phyloP scores from a whole-genome alignment of 1,140 invertebrate species.

The Ceratina calcarata region DNA sequence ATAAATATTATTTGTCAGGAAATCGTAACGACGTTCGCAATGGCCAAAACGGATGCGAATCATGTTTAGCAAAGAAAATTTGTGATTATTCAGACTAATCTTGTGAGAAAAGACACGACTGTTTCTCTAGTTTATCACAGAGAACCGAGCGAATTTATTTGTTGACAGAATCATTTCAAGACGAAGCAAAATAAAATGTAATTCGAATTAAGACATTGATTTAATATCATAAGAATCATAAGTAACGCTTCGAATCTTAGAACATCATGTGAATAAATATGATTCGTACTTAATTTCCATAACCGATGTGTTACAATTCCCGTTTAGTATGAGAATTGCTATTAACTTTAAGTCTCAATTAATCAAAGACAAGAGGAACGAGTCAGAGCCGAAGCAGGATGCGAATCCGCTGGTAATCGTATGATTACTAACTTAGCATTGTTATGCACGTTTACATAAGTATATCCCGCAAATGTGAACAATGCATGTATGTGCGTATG shows the following conservation, averaged over 20 bases:
- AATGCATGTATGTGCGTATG: slow-evolving; percentile 62
- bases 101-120: not conserved
- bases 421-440: slow-evolving; percentile 73
- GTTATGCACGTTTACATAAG: slow-evolving; percentile 75
- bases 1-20: not conserved
- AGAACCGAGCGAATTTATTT: too few relatives aligned
- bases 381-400: slow-evolving; percentile 61
- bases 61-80: slow-evolving; percentile 5
- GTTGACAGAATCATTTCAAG: too few relatives aligned
- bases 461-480: slow-evolving; percentile 65
- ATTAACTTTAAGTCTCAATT: too few relatives aligned
- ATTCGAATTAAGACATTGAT: too few relatives aligned
- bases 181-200: too few relatives aligned
- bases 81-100: not conserved
- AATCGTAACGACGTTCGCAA: not conserved
- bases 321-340: too few relatives aligned
- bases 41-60: slow-evolving; percentile 1
- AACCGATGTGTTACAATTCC: not conserved
- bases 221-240: too few relatives aligned
- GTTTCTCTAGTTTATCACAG: not conserved
- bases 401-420: slow-evolving; percentile 41
- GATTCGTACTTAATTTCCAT: not conserved
- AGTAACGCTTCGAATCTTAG: too few relatives aligned
- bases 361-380: not conserved
- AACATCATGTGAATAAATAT: too few relatives aligned